phyloP scores from a whole-genome alignment of 2,113 vertebrate genomes.

The Varanus salvator region DNA sequence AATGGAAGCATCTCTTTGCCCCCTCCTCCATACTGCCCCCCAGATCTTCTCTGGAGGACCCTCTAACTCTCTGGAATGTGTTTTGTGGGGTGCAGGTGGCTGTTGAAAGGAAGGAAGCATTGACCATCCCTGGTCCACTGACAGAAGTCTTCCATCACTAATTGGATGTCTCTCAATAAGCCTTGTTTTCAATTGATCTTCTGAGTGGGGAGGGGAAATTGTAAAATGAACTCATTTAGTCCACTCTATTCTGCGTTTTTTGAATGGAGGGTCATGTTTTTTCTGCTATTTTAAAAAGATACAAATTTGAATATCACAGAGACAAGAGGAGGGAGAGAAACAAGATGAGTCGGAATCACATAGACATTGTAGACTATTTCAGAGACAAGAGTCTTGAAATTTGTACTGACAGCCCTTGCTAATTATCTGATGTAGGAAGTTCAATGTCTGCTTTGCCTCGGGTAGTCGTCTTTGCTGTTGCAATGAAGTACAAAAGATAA shows the following conservation, averaged over 20 bases:
- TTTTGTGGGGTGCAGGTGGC: neutral
- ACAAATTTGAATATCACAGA: constrained; percentile 50
- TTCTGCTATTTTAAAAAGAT: constrained; percentile 64
- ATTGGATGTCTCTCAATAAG: neutral
- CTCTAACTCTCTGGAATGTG: neutral
- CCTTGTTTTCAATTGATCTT: neutral
- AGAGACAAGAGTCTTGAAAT: constrained; percentile 50
- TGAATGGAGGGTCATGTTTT: constrained; percentile 18
- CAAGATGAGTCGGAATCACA: constrained; percentile 50
- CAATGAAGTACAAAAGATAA: constrained; percentile 61
- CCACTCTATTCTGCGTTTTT: neutral
- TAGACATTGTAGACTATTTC: constrained; percentile 43
- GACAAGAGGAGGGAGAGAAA: constrained; percentile 55
- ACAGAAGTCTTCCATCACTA: neutral
- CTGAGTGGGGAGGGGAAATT: neutral
- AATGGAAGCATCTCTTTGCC: neutral
- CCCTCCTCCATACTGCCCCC: too few species aligned
- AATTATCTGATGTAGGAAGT: constrained; percentile 70
- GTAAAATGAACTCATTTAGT: neutral
- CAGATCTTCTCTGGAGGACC: neutral
- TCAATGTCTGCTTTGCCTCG: constrained; percentile 54
- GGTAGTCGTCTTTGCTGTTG: constrained; percentile 59
- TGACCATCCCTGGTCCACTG: neutral
- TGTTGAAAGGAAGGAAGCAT: neutral
- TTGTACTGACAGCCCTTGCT: constrained; percentile 53